A percentile compares a stretch with the other conserved stretches of the same genome.
These are phyloP conservation scores for Andinoacara biseriatus DNA, from an alignment of 2,113 vertebrate genomes.

Conservation along the genomic window DNA sequence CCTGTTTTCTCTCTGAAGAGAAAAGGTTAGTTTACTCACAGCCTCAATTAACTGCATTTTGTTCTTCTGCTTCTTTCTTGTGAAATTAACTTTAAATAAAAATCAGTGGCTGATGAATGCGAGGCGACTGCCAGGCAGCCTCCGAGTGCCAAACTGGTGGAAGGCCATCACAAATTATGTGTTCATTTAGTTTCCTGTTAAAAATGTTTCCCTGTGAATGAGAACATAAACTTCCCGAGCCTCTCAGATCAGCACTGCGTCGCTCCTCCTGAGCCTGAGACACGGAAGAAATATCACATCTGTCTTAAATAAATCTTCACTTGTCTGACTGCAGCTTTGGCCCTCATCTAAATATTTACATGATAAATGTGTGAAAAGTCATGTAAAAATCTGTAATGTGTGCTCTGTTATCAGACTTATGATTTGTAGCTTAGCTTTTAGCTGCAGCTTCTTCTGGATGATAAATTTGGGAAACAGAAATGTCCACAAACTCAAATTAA, in stretches of 20 bases:
- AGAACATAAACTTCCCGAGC: background rate
- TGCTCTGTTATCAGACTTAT: background rate
- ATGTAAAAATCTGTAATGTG: background rate
- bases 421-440: too few species aligned
- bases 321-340: background rate
- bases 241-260: background rate
- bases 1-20: background rate
- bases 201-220: background rate
- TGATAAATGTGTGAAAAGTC: background rate
- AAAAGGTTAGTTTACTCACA: background rate
- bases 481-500: background rate
- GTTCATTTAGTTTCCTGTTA: background rate
- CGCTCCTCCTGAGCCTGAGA: background rate
- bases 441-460: background rate
- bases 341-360: too few species aligned
- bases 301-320: background rate
- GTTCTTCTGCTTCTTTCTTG: background rate
- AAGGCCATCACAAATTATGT: background rate
- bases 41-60: background rate
- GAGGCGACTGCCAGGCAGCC: background rate
- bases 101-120: background rate
- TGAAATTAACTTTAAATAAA: background rate
- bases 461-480: background rate
- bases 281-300: background rate
- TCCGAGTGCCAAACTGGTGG: background rate